phyloP scores from a whole-genome alignment of 2,888 invertebrate species.

The Gari tellinella region DNA sequence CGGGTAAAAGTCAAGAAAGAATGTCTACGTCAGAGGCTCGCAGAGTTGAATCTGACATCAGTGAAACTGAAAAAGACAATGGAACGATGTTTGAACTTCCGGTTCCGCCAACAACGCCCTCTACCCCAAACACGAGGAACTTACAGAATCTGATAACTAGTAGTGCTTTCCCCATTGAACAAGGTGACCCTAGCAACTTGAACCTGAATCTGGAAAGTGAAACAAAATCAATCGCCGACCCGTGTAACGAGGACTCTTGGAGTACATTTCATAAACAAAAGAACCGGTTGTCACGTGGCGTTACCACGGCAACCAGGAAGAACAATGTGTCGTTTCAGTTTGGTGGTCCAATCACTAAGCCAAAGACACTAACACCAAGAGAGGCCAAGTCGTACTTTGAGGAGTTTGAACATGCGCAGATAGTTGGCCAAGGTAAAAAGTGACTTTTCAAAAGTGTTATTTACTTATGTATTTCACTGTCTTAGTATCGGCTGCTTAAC shows the following conservation, averaged over 20 bases:
- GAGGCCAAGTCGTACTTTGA: constrained; percentile 54
- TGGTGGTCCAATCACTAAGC: constrained; percentile 57
- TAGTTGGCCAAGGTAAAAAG: constrained; percentile 63
- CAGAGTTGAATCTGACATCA: no score
- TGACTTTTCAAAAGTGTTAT: neutral
- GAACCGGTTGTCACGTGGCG: constrained; percentile 53
- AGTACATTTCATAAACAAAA: constrained; percentile 58
- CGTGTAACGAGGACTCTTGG: constrained; percentile 49
- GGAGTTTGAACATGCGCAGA: constrained; percentile 55
- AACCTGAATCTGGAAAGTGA: no score
- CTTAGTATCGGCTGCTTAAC: no score
- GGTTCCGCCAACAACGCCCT: no score
- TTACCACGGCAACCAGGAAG: constrained; percentile 41
- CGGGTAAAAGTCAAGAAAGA: no score
- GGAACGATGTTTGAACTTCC: no score
- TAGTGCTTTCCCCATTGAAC: no score
- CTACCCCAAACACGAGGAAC: no score
- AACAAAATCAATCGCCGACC: constrained; percentile 35
- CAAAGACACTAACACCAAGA: constrained; percentile 60
- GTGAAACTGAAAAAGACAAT: no score
- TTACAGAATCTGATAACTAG: no score
- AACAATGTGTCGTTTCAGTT: constrained; percentile 42
- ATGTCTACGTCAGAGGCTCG: no score
- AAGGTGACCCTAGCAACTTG: no score
- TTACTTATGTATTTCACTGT: neutral